Evolutionary conservation across 2,113 vertebrate genomes (phyloP).

Genomic region (Tetrax tetrax): DNA sequence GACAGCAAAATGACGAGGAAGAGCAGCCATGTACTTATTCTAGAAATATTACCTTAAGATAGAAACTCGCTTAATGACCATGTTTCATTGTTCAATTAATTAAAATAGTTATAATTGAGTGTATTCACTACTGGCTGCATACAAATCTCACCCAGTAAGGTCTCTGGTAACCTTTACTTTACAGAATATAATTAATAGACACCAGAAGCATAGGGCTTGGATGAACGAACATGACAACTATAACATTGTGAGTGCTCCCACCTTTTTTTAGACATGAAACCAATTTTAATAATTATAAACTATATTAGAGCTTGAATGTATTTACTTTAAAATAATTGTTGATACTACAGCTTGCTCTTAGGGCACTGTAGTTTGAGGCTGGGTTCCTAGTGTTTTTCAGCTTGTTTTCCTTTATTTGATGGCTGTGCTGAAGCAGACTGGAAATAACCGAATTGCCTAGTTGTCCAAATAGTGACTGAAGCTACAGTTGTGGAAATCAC

Average conservation of each 20-base stretch:
- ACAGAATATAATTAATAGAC: not conserved
- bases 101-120: not conserved
- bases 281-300: not conserved
- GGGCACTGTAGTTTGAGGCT: not conserved
- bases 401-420: not conserved
- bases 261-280: not conserved
- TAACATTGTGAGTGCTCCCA: not conserved
- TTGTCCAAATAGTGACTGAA: not conserved
- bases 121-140: not conserved
- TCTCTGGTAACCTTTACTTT: not conserved
- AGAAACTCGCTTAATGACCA: not conserved
- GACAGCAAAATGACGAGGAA: not conserved
- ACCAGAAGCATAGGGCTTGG: not conserved
- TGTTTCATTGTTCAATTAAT: not conserved
- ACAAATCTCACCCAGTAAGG: not conserved
- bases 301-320: not conserved
- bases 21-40: not conserved
- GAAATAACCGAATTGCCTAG: not conserved
- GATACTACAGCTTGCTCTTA: not conserved
- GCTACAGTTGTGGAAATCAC: not conserved
- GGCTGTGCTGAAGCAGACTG: not conserved
- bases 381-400: not conserved
- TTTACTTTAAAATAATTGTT: not conserved
- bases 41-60: not conserved
- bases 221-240: accelerated